phyloP scores from a whole-genome alignment of 2,888 invertebrate genomes.

The Entomobrya proxima region DNA sequence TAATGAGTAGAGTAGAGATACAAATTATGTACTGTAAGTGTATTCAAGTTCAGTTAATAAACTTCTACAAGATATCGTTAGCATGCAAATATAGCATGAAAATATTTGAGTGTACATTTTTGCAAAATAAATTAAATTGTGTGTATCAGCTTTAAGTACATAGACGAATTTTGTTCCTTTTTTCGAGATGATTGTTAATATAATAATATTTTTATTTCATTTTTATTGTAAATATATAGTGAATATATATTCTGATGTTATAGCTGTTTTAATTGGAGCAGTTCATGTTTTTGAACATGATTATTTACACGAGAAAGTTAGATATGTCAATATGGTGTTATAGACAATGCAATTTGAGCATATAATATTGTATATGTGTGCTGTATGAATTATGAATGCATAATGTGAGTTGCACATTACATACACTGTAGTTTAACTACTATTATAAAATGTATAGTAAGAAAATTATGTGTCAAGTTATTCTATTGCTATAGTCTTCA shows the following conservation, averaged over 20 bases:
- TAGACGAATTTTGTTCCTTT: constrained; percentile 7
- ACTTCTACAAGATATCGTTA: no score
- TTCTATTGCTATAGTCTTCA: background rate
- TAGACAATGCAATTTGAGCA: constrained; percentile 44
- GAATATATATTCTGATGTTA: background rate
- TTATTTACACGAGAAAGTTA: background rate
- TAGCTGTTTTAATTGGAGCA: background rate
- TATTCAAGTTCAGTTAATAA: no score
- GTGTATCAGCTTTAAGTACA: background rate
- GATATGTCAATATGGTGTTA: background rate
- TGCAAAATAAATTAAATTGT: background rate
- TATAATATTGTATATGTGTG: background rate
- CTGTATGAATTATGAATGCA: background rate
- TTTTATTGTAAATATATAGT: background rate
- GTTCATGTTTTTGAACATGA: background rate
- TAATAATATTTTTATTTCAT: constrained; percentile 4
- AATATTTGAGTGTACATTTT: no score
- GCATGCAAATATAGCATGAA: no score
- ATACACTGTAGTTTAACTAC: background rate
- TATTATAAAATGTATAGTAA: background rate
- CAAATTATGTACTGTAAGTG: no score
- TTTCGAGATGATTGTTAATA: constrained; percentile 17
- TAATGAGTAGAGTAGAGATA: no score
- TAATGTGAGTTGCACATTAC: no score
- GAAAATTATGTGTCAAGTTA: background rate